Conservation (phyloP, 2,113 vertebrate genomes). For the Narcine bancroftii region DNA sequence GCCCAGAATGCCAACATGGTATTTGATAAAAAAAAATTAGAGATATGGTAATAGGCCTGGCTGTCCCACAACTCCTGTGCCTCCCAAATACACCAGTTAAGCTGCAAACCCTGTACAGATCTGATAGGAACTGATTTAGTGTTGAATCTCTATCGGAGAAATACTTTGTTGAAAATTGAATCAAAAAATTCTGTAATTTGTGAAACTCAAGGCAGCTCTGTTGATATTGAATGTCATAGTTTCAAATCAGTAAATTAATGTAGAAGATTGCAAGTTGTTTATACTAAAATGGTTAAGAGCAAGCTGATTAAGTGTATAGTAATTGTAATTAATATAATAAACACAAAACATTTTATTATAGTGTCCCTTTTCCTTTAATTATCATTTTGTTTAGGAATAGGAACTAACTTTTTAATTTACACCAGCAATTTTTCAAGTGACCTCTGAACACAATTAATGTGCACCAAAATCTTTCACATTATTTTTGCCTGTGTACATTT, state of each 20-base stretch:
- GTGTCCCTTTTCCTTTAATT: background rate
- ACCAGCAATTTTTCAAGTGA: slow-evolving; percentile 50
- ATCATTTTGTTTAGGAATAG: background rate
- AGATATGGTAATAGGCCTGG: too few species aligned
- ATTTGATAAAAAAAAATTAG: too few species aligned
- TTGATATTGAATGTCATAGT: background rate
- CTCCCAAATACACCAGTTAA: too few species aligned
- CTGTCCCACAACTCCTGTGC: too few species aligned
- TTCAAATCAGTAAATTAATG: background rate
- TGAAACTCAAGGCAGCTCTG: background rate
- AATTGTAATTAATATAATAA: background rate
- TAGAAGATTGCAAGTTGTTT: background rate
- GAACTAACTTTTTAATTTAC: slow-evolving; percentile 46
- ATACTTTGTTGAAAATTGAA: background rate
- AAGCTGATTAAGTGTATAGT: background rate
- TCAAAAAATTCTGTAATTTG: background rate
- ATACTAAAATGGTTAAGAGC: background rate
- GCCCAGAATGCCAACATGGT: too few species aligned
- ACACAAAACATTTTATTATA: background rate
- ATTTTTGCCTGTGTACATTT: slow-evolving; percentile 42
- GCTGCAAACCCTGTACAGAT: too few species aligned
- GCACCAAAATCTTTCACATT: slow-evolving; percentile 54
- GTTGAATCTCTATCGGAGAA: too few species aligned
- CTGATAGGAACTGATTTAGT: too few species aligned
- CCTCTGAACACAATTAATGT: slow-evolving; percentile 54